Evolutionary conservation across 2,888 invertebrate species (phyloP), one percentile per base, ranked within the genome.

Genomic region (Carterocephalus palaemon): DNA sequence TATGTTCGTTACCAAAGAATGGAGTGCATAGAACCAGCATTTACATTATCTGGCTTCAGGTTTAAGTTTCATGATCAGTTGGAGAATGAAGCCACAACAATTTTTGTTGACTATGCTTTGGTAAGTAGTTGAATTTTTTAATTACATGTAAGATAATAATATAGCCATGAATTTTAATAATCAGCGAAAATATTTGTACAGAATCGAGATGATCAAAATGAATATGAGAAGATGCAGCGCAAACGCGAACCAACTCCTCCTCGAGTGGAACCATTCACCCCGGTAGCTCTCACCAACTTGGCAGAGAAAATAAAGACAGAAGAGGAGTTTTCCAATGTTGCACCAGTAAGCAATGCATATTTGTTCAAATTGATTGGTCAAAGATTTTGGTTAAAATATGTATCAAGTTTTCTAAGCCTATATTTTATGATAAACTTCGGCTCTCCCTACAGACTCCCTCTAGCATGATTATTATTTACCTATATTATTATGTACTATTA

Each of bases 191-290:
- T 4, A 20, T 17, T 1, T 31, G 54, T 42, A 3, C 75, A 93
- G 90, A 97, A 96, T 3, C 88, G 96, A 17, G 96, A 97, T 61
- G 97, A 97, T 75, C 95, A 96, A 64, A 93, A 92, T 55, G 97
- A 98, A 69, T 95, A 91, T 89, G 97, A 97, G 71, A 93, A 92
- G 56, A 52, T 46, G 17, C 91, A 92, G 52, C 91, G 93, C 45
- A 94, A 93, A 64, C 90, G 94, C 5, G 93, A 93, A 0, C 92
- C 93, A 3, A 95, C 96, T 0, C 95, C 95, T 2, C 94, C 94
- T 0, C 93, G 94, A 2, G 91, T 96, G 20, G 93, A 94, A 17
- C 95, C 94, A 62, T 97, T 93, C 70, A 93, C 93, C 1, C 93
- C 95, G 41, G 46, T 58, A 0, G 59, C 64, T 0, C 93, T 95